Conservation (phyloP, 2,113 vertebrate genomes). For the Tympanuchus pallidicinctus region DNA sequence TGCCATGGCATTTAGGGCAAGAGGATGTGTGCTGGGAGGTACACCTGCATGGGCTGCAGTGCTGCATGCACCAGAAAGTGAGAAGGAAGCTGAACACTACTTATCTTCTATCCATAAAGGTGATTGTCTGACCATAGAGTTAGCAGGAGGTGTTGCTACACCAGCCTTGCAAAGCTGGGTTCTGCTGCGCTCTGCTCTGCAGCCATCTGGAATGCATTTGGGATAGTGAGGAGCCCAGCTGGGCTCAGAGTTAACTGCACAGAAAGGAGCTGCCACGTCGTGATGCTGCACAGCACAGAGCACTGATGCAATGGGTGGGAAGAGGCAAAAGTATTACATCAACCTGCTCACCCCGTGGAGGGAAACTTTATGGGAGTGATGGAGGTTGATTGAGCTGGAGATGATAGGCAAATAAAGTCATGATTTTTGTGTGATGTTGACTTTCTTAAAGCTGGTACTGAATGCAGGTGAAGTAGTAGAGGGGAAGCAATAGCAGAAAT, state of each 20-base stretch:
- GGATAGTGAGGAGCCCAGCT: neutral
- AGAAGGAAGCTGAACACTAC: neutral
- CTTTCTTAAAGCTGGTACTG: fast-evolving
- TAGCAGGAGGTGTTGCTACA: neutral
- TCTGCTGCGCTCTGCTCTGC: neutral
- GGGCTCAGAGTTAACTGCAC: neutral
- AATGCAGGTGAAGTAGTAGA: neutral
- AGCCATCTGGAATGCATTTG: neutral
- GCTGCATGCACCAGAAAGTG: neutral
- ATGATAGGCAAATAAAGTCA: neutral
- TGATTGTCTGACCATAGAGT: neutral
- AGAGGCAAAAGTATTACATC: neutral
- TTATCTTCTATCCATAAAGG: neutral
- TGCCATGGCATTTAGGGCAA: neutral
- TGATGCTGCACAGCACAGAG: neutral
- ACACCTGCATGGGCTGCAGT: neutral
- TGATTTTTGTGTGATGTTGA: fast-evolving
- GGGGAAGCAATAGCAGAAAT: fast-evolving
- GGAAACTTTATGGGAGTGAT: neutral
- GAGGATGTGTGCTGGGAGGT: neutral
- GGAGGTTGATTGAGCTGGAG: neutral
- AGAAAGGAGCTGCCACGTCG: neutral
- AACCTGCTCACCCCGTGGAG: neutral
- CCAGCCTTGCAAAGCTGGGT: neutral
- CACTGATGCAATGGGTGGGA: neutral